A percentile compares a stretch with the other conserved stretches of the same genome.
phyloP scores from a whole-genome alignment of 1,140 invertebrate genomes.

The Coenobita brevimanus region DNA sequence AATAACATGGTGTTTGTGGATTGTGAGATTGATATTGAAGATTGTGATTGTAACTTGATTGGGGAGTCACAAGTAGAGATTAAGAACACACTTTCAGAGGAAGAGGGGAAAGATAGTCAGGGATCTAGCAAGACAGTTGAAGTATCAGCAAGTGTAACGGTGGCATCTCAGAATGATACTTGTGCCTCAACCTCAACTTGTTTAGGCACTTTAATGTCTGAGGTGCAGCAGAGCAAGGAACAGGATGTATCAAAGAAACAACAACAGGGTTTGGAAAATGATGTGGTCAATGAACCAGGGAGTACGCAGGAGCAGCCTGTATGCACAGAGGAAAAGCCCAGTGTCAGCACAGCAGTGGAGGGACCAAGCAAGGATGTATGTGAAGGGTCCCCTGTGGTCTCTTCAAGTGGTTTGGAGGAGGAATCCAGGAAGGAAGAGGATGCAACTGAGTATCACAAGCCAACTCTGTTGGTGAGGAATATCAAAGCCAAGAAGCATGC shows the following conservation, averaged over 20 bases:
- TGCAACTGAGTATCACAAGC: slow-evolving; percentile 68
- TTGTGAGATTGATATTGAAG: slow-evolving; percentile 69
- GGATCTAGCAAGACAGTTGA: neutral
- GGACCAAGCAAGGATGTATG: neutral
- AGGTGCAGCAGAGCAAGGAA: slow-evolving; percentile 12
- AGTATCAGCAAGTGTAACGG: neutral
- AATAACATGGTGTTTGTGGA: slow-evolving; percentile 58
- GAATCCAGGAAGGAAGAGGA: slow-evolving; percentile 61
- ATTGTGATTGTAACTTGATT: slow-evolving; percentile 61
- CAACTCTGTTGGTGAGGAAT: slow-evolving; percentile 59
- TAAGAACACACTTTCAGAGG: neutral
- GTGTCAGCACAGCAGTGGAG: neutral
- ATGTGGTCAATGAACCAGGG: neutral
- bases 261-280: neutral
- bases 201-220: neutral
- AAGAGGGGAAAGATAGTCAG: slow-evolving; percentile 3
- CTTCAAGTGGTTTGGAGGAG: slow-evolving; percentile 24
- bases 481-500: slow-evolving; percentile 69
- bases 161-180: neutral
- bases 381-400: neutral
- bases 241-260: neutral
- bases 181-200: neutral
- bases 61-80: slow-evolving; percentile 27
- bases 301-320: neutral
- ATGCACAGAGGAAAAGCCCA: neutral